phyloP scores from a whole-genome alignment of 2,888 invertebrate genomes.

The Cantharis lateralis region DNA sequence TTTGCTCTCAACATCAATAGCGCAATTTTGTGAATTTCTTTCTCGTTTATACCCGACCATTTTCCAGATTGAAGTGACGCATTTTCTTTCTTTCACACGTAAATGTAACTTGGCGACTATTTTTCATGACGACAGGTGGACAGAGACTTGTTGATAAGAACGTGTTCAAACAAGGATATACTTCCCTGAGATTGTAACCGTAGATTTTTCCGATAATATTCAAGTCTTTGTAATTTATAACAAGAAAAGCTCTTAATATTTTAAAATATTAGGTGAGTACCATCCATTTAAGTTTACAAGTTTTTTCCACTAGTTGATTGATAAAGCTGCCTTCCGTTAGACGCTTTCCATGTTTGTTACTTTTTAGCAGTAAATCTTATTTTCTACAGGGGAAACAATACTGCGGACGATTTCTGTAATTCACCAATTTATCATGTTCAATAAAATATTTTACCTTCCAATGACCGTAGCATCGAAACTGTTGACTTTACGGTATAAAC shows the following conservation, averaged over 20 bases:
- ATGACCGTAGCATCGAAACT: too few species aligned
- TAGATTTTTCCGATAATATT: conserved; percentile 9
- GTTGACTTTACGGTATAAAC: too few species aligned
- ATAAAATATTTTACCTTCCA: too few species aligned
- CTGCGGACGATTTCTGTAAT: too few species aligned
- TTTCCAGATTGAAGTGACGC: conserved; percentile 25
- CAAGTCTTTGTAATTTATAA: neutral
- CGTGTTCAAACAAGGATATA: conserved; percentile 39
- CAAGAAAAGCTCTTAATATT: neutral
- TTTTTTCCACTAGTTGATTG: neutral
- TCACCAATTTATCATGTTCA: too few species aligned
- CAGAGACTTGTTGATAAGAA: conserved; percentile 38
- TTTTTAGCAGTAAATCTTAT: neutral
- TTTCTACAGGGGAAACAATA: too few species aligned
- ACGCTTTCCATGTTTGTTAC: neutral
- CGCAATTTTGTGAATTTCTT: conserved; percentile 16
- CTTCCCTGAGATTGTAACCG: conserved; percentile 30
- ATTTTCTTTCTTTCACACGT: conserved; percentile 16
- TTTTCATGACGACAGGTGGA: conserved; percentile 38
- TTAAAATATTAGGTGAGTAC: neutral
- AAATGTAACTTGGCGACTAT: conserved; percentile 36
- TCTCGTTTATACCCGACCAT: conserved; percentile 10
- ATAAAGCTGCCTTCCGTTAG: neutral
- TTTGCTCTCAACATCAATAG: neutral
- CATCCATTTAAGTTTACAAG: neutral